These are phyloP conservation scores for Ispidina lecontei DNA, from an alignment of 2,797 vertebrate genomes.

Conservation along the genomic window DNA sequence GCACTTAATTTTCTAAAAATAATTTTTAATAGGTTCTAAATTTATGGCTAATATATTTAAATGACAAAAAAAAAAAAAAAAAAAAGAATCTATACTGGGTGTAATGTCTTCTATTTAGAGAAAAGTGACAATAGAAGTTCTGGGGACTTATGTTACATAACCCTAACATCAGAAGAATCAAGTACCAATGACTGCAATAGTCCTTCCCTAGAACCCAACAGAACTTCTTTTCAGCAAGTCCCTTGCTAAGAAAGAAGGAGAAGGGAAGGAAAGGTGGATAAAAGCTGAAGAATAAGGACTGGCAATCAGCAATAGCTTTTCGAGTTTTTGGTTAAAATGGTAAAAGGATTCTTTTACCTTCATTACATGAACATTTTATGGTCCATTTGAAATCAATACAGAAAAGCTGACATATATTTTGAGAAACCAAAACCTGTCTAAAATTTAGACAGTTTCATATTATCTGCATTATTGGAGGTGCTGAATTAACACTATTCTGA, in stretches of 20 bases:
- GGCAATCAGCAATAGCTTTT: not conserved
- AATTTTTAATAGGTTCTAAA: constrained; percentile 27
- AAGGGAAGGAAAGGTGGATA: not conserved
- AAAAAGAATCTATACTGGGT: not conserved
- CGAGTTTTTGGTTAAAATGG: not conserved
- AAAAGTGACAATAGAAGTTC: constrained; percentile 13
- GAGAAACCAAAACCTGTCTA: not conserved
- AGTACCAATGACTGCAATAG: not conserved
- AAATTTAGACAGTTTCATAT: not conserved
- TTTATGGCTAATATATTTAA: constrained; percentile 45
- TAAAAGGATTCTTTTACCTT: not conserved
- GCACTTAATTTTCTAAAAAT: constrained; percentile 35
- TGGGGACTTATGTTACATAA: not conserved
- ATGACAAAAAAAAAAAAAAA: constrained; percentile 29
- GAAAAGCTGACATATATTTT: not conserved
- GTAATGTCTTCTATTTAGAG: constrained; percentile 34
- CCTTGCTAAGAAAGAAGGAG: not conserved
- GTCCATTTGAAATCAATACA: constrained; percentile 6
- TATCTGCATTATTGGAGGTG: not conserved
- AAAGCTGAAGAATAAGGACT: not conserved
- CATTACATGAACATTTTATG: not conserved
- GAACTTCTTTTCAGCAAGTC: not conserved
- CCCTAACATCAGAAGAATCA: not conserved
- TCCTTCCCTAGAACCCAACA: not conserved
- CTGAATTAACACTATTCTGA: constrained; percentile 38